Evolutionary conservation across 2,888 invertebrate genomes (phyloP), one percentile per base, ranked within the genome.

Genomic region (Pimpla rufipes): DNA sequence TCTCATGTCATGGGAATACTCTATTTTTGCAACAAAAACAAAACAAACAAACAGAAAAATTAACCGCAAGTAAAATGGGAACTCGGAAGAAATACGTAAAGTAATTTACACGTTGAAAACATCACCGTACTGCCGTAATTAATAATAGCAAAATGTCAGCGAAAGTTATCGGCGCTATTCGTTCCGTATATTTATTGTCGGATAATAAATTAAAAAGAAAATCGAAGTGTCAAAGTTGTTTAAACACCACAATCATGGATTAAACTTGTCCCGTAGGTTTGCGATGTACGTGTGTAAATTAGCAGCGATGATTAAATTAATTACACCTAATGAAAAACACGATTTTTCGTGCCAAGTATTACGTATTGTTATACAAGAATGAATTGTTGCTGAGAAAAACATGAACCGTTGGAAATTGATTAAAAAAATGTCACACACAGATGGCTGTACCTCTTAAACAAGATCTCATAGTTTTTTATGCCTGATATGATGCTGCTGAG

Each of bases 101-200:
- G 83, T 83, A 76, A 75, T 79, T 59, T 64, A 75, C 50, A 40
- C n/a, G 55, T 83, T 71, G 66, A 76, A 70, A 35, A 71, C 47
- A 59, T 75, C 79, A 70, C 64, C 68, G 52, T 70, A 82, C 82
- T 83, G 79, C 83, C 83, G 83, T 83, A 70, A 71, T 71, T 75
- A 40, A 68, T 71, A 55, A 47, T 57, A 71, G 45, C 55, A 47
- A 71, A 18, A 35, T 66, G 71, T 62, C 57, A 66, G 64, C 42
- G 66, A 57, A 57, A 71, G 47, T 71, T 66, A 55, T 59, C 66
- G 45, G 42, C 75, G 64, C 75, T 42, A 37, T 59, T 67, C 57
- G 67, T 74, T 50, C 55, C 70, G 62, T n/a, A 57, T 13, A 67
- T 75, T 78, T 52, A 52, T 67, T 13, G 59, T 74, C 42, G 73